Evolutionary conservation across 1,140 invertebrate species (phyloP), one percentile per base, ranked within the genome.

Genomic region (Diprion similis): DNA sequence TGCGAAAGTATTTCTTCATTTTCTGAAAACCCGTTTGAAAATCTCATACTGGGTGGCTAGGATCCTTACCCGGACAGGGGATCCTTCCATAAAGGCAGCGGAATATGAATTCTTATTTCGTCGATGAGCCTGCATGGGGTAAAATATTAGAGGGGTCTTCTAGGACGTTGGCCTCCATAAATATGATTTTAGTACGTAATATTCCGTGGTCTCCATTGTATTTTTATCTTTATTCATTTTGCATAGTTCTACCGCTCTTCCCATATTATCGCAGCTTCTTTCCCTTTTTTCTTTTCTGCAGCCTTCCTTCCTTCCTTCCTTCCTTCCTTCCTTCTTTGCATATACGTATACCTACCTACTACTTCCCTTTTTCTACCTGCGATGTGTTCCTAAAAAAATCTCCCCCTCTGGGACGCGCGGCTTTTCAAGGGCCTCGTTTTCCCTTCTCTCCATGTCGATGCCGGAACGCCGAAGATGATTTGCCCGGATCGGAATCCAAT

Each of bases 151-250:
- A 82, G 71, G 70, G 37, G 66, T 19, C 66, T 19, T 6, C 19
- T 17, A 18, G 66, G 17, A 45, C 70, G 73, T 69, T 46, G 72
- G 59, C 69, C 24, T 74, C 73, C 79, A 84, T 85, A 85, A 83
- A 86, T 84, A 85, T 85, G 75, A 81, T 82, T 84, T 83, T 82
- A 79, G 81, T 82, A 81, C 77, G 81, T 83, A 83, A 85, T 86
- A 85, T 84, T 78, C 75, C 70, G 48, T 78, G 78, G 76, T 72
- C 78, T 79, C 80, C 75, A 83, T 83, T 83, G 80, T 82, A 74
- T 76, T 82, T 77, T 77, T 83, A 85, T 84, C 82, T 83, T 80
- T 78, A 80, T 80, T 82, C 82, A 81, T 82, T 85, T 83, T 80
- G 80, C 81, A 85, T 80, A 81, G 78, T 81, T 84, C 80, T 79